A percentile compares a stretch with the other conserved stretches of the same genome.
These are phyloP conservation scores for Lingula anatina DNA, from an alignment of 2,888 invertebrate genomes.

Conservation along the genomic window DNA sequence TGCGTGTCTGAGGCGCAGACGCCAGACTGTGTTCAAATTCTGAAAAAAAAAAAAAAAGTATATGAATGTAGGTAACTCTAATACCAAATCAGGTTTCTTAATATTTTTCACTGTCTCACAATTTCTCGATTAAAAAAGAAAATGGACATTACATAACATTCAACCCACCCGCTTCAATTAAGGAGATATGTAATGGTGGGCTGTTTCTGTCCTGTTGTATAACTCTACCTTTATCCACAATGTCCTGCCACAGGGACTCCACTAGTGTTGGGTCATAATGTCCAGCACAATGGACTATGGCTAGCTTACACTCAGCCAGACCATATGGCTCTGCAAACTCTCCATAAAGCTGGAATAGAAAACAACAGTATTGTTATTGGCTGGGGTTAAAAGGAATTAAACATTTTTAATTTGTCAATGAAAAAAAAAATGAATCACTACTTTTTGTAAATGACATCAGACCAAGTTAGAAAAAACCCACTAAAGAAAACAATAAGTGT, in stretches of 20 bases:
- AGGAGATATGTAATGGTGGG: too few relatives aligned
- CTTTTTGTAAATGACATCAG: neutral
- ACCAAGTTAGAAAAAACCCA: neutral
- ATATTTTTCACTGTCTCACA: too few relatives aligned
- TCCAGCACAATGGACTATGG: slow-evolving; percentile 90
- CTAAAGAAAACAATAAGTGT: too few relatives aligned
- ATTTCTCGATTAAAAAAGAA: too few relatives aligned
- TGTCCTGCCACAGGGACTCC: slow-evolving; percentile 86
- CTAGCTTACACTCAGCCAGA: slow-evolving; percentile 88
- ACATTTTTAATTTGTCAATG: neutral
- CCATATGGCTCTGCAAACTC: slow-evolving; percentile 87
- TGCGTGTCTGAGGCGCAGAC: slow-evolving; percentile 1
- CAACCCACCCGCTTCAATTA: too few relatives aligned
- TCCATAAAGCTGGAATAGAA: slow-evolving; percentile 69
- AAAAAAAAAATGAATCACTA: neutral
- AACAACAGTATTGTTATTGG: slow-evolving; percentile 1
- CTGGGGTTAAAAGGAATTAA: neutral
- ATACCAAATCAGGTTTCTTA: too few relatives aligned
- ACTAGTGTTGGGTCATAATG: slow-evolving; percentile 83
- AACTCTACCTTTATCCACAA: slow-evolving; percentile 60
- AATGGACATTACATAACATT: too few relatives aligned
- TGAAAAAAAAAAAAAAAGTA: neutral
- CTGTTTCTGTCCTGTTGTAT: too few relatives aligned
- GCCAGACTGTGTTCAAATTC: neutral
- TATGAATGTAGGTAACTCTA: too few relatives aligned